Base-by-base conservation (phyloP, 2,797 vertebrate species). In the Poeciliopsis turneri region DNA sequence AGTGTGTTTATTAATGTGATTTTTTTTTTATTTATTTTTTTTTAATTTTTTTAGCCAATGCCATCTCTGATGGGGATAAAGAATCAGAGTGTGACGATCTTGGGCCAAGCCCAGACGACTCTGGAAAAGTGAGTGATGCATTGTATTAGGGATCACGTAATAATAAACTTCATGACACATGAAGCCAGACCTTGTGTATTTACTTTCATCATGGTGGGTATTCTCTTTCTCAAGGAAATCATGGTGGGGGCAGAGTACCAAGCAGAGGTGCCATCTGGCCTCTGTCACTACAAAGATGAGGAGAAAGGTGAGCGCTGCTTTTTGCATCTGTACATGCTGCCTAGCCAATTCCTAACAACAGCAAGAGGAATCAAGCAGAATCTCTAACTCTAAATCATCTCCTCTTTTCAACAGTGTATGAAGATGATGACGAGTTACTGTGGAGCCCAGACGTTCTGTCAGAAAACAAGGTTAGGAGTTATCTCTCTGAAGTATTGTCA, bases 231-330 rank as follows among this genome's bases (percentile, higher is more conserved):
- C 15, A 72, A 99, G 98, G 98, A 99, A 95, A 99, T 99, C 94
- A 99, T 98, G 98, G 96, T 99, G 74, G 98, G 98, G 71, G 94
- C 95, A 30, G 95, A 98, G 45, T 97, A 98, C 86, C 98, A 99
- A 92, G 98, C 98, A 81, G 98, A 99, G 86, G 98, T 99, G 89
- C 98, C 98, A 47, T 91, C 94, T 73, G 96, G 95, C 70, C 94
- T 97, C 68, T 97, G 97, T 92, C 96, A 95, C 88, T 98, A 96
- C 82, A 93, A 84, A 79, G 92, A 94, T 79, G 88, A 93, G 41
- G 97, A 96, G 84, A 97, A 95, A 87, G 95, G 98, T 99, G 84
- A 91, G 88, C 86, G 45, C 39, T 78, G 2, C 13, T 33, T 36
- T 8, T 55, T 51, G 51, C 66, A 30, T 78, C 2, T 39, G 33